A percentile compares a stretch with the other conserved stretches of the same genome.
These are phyloP conservation scores for Agrotis segetum DNA, from an alignment of 2,888 invertebrate genomes.

Conservation along the genomic window DNA sequence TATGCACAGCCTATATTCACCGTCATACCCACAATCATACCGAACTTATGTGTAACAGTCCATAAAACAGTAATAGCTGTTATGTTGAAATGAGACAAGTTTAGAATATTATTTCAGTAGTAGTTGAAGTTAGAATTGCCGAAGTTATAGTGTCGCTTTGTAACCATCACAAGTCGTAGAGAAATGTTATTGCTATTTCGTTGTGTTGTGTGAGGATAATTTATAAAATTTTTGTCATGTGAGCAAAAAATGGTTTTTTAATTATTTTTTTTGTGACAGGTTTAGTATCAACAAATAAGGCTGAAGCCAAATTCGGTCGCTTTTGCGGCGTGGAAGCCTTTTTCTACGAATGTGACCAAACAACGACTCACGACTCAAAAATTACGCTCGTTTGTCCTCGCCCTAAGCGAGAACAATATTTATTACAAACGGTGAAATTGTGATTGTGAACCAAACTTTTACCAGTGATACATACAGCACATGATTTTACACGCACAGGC, in stretches of 20 bases:
- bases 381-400: too few relatives aligned
- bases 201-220: constrained; percentile 10
- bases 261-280: neutral
- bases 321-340: too few relatives aligned
- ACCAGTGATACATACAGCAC: too few relatives aligned
- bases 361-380: too few relatives aligned
- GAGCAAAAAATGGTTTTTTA: neutral
- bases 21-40: too few relatives aligned
- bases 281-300: neutral
- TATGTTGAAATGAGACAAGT: constrained; percentile 41
- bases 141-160: constrained; percentile 46
- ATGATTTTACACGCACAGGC: too few relatives aligned
- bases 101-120: constrained; percentile 52
- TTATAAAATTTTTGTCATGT: constrained; percentile 30
- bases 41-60: neutral
- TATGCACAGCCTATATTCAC: too few relatives aligned
- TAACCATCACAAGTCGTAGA: constrained; percentile 37
- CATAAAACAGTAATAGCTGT: constrained; percentile 28
- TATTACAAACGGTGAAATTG: too few relatives aligned
- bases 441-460: too few relatives aligned
- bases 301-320: too few relatives aligned
- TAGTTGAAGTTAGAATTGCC: constrained; percentile 47
- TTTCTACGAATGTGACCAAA: too few relatives aligned
- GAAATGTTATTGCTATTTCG: constrained; percentile 48
- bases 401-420: too few relatives aligned